Evolutionary conservation across 2,888 invertebrate genomes (phyloP).

Genomic region (Thyatira batis): DNA sequence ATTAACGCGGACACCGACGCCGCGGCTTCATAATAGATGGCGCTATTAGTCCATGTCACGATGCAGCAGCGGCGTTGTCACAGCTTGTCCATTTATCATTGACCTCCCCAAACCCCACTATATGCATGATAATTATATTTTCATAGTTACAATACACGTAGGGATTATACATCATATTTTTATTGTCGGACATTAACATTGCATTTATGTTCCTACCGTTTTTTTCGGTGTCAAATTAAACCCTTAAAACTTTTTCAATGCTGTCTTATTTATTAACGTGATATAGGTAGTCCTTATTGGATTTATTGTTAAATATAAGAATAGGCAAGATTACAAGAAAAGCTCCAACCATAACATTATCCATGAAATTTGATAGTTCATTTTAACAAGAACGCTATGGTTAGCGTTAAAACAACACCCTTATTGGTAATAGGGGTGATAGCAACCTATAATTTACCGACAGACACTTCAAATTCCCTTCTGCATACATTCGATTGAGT

Average conservation of each 20-base stretch:
- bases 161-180: conserved; percentile 38
- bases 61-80: conserved; percentile 49
- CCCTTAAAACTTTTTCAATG: background rate
- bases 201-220: conserved; percentile 6
- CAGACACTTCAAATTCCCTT: conserved; percentile 65
- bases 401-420: conserved; percentile 6
- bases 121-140: conserved; percentile 69
- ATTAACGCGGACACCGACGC: conserved; percentile 57
- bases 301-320: too few relatives aligned
- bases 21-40: conserved; percentile 70
- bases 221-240: too few relatives aligned
- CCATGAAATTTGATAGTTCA: background rate
- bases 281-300: too few relatives aligned
- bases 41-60: conserved; percentile 70
- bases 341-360: too few relatives aligned
- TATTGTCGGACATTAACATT: conserved; percentile 16
- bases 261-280: too few relatives aligned
- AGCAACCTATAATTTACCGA: conserved; percentile 65
- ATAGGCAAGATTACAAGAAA: too few relatives aligned
- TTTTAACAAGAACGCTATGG: too few relatives aligned
- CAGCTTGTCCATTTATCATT: conserved; percentile 71
- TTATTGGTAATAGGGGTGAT: conserved; percentile 43
- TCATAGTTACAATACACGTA: conserved; percentile 38
- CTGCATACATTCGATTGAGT: conserved; percentile 68
- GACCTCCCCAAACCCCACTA: conserved; percentile 37